Conservation (phyloP, 1,140 invertebrate genomes). For the Manduca sexta region DNA sequence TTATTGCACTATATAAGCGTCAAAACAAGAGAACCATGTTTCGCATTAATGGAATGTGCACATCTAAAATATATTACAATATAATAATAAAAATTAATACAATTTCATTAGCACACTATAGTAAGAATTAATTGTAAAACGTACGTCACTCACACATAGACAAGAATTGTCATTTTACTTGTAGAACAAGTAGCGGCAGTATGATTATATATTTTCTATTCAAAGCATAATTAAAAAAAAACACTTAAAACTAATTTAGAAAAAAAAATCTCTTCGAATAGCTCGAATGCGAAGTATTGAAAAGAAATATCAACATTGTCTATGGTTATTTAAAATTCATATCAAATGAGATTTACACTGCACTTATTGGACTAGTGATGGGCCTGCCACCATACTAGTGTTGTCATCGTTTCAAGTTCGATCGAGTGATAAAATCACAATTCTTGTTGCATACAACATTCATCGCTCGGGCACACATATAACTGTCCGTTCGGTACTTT, state of each 20-base stretch:
- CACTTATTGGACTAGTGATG: slow-evolving; percentile 30
- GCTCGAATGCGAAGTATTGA: no score
- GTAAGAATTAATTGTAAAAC: slow-evolving; percentile 63
- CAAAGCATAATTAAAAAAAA: no score
- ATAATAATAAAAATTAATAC: slow-evolving; percentile 59
- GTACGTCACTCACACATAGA: slow-evolving; percentile 37
- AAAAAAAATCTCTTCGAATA: no score
- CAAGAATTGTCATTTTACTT: slow-evolving; percentile 52
- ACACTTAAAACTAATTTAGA: no score
- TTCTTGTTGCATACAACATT: slow-evolving; percentile 35
- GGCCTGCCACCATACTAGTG: slow-evolving; percentile 41
- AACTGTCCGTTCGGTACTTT: slow-evolving; percentile 36
- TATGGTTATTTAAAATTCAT: no score
- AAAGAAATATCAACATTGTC: no score
- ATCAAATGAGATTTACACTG: no score
- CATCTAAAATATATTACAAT: slow-evolving; percentile 63
- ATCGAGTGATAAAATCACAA: slow-evolving; percentile 39
- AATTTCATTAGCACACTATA: slow-evolving; percentile 69
- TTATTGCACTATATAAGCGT: neutral
- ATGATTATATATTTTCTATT: no score
- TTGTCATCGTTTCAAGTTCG: slow-evolving; percentile 5
- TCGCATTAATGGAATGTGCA: slow-evolving; percentile 65
- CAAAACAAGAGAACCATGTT: slow-evolving; percentile 47
- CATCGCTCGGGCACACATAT: slow-evolving; percentile 29
- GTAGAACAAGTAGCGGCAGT: no score